Evolutionary conservation across 2,113 vertebrate genomes (phyloP).

Genomic region (Puffinus mauretanicus): DNA sequence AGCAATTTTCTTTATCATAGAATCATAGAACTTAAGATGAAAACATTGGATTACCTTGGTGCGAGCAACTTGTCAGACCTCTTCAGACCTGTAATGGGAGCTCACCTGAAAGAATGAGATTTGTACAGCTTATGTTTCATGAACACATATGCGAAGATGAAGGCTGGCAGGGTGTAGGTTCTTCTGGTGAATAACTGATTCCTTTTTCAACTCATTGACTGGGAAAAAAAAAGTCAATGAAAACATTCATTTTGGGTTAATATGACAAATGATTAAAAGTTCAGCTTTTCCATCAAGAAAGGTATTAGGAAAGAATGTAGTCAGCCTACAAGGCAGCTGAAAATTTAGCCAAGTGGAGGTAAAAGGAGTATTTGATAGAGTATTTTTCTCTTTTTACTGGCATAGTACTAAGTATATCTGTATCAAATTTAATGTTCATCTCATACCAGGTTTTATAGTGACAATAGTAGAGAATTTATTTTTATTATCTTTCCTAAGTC

Average conservation of each 20-base stretch:
- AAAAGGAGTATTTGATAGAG: background rate
- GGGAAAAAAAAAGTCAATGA: background rate
- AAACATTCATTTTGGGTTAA: background rate
- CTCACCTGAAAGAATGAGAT: background rate
- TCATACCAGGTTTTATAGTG: slow-evolving; percentile 19
- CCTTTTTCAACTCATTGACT: background rate
- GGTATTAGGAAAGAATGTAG: background rate
- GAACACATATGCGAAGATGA: background rate
- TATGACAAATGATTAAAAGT: background rate
- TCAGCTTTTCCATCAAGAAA: background rate
- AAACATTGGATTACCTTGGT: background rate
- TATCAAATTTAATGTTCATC: background rate
- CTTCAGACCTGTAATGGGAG: background rate
- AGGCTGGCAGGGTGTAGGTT: background rate
- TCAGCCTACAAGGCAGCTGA: background rate
- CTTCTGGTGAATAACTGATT: background rate
- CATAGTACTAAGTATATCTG: background rate
- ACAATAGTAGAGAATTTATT: slow-evolving; percentile 22
- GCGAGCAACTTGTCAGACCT: background rate
- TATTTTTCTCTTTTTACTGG: background rate
- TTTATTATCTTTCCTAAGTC: slow-evolving; percentile 20
- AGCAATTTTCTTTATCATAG: background rate
- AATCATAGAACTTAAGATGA: background rate
- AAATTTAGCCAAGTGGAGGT: background rate
- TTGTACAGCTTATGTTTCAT: background rate